Evolutionary conservation across 1,140 invertebrate genomes (phyloP).

Genomic region (Bombus waltoni): DNA sequence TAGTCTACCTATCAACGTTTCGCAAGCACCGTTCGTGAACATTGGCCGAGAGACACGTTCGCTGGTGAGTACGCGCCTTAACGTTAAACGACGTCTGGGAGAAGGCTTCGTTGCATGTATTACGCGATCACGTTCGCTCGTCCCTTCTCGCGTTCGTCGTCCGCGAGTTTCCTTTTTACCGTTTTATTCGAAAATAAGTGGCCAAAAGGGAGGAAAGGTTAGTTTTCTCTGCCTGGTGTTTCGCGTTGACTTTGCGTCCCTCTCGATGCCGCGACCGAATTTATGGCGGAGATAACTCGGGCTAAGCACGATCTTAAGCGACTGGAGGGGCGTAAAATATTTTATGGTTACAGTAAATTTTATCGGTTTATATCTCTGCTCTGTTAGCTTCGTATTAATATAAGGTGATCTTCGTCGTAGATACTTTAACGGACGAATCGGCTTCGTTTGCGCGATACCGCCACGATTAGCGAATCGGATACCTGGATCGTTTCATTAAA

Average conservation of each 20-base stretch:
- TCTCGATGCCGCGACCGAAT: not conserved
- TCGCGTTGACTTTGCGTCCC: not conserved
- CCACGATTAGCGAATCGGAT: slow-evolving; percentile 45
- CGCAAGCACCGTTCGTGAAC: no score
- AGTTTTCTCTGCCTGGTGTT: not conserved
- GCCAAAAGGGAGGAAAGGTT: not conserved
- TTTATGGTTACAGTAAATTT: slow-evolving; percentile 54
- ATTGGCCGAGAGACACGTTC: not conserved
- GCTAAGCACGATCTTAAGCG: slow-evolving; percentile 37
- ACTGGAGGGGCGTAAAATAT: slow-evolving; percentile 42
- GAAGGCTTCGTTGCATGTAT: not conserved
- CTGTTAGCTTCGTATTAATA: slow-evolving; percentile 38
- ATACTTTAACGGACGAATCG: slow-evolving; percentile 35
- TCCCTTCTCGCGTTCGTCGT: slow-evolving; percentile 17
- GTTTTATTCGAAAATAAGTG: not conserved
- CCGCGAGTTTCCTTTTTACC: not conserved
- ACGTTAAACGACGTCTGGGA: not conserved
- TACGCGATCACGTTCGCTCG: not conserved
- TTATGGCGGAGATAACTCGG: slow-evolving; percentile 24
- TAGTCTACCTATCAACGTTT: no score
- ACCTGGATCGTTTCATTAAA: slow-evolving; percentile 35
- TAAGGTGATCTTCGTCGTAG: slow-evolving; percentile 6
- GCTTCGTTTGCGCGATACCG: slow-evolving; percentile 2
- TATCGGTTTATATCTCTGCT: slow-evolving; percentile 35
- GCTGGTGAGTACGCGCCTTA: not conserved